Evolutionary conservation across 35 echinoderm and acorn worm genomes (phyloP).

Genomic region (Ophiothrix spiculata): DNA sequence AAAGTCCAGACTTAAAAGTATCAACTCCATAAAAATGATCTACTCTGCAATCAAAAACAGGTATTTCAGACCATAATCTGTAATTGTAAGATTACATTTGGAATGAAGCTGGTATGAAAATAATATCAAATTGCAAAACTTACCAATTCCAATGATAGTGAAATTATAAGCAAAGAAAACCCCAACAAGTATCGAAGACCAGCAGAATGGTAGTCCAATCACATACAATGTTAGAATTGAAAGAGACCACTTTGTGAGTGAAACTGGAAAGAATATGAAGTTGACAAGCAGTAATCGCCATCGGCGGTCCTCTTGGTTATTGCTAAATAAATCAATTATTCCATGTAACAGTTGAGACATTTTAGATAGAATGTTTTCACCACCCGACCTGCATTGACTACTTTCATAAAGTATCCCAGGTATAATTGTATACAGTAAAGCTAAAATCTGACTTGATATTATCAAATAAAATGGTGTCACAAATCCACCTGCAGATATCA

Average conservation of each 20-base stretch:
- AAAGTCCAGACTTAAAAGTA: no score
- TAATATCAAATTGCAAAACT: no score
- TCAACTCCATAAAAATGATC: no score
- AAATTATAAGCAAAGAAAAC: conserved; percentile 26
- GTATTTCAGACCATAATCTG: no score
- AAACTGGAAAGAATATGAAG: neutral
- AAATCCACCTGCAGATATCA: conserved; percentile 23
- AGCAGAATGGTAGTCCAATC: conserved; percentile 46
- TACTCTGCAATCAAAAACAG: no score
- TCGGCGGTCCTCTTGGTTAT: conserved; percentile 1
- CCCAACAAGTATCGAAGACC: conserved; percentile 29
- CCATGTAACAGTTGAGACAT: neutral
- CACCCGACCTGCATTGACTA: neutral
- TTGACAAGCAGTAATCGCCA: neutral
- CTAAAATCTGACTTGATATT: neutral
- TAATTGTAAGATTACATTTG: no score
- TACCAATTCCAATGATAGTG: conserved; percentile 26
- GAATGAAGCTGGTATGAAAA: no score
- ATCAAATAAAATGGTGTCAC: conserved; percentile 11
- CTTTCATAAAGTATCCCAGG: conserved; percentile 1
- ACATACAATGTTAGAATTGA: conserved; percentile 7
- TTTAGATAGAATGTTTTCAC: neutral
- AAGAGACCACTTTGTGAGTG: neutral
- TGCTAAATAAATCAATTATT: neutral
- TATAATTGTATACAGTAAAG: conserved; percentile 15